These are phyloP conservation scores for Urocyon cinereoargenteus DNA, from an alignment of 2,797 vertebrate genomes.

Conservation along the genomic window DNA sequence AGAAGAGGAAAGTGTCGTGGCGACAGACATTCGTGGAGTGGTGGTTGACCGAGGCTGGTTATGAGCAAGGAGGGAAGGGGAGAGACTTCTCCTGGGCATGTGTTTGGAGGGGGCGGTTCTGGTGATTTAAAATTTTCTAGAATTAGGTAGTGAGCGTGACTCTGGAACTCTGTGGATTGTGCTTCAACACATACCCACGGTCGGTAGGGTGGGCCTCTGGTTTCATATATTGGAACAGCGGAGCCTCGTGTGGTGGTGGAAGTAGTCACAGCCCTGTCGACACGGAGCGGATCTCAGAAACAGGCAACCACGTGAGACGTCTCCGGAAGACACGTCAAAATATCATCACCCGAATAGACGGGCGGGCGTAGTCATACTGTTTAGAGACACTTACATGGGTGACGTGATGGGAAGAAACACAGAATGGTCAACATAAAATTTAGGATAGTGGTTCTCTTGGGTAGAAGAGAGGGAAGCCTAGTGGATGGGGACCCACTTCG, in stretches of 20 bases:
- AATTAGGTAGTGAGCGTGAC: too few species aligned
- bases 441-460: accelerated
- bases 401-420: not conserved
- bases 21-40: not conserved
- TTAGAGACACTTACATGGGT: accelerated
- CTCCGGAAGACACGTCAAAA: too few species aligned
- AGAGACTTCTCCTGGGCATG: not conserved
- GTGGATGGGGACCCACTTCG: accelerated
- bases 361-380: accelerated
- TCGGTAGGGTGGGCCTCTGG: not conserved
- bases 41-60: not conserved
- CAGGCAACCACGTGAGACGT: not conserved
- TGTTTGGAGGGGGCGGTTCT: not conserved
- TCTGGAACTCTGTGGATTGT: not conserved
- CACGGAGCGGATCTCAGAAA: not conserved
- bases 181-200: not conserved
- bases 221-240: accelerated
- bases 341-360: accelerated
- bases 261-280: accelerated
- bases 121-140: not conserved
- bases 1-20: not conserved
- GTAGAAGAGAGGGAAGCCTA: accelerated
- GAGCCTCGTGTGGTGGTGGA: accelerated
- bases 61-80: not conserved
- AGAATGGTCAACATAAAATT: accelerated